phyloP scores from a whole-genome alignment of 64 coral and sea anemone genomes.

The Montipora sp. region DNA sequence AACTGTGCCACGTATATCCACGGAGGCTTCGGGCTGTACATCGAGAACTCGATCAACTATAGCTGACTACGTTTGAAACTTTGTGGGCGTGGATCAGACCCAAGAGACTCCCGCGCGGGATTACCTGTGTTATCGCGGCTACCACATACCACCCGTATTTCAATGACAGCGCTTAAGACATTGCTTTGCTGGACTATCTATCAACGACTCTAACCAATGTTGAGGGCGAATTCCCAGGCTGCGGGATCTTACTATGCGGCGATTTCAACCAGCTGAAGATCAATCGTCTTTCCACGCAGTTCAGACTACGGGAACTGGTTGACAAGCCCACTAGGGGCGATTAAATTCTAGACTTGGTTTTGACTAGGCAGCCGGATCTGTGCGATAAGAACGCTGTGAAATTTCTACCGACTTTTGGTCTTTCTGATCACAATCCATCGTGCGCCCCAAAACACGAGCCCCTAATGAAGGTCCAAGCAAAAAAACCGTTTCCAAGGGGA shows the following conservation, averaged over 20 bases:
- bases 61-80: neutral
- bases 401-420: constrained; percentile 10
- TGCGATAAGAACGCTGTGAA: neutral
- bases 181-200: constrained; percentile 43
- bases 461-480: neutral
- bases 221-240: constrained; percentile 53
- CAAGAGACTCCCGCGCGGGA: constrained; percentile 53
- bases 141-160: constrained; percentile 58
- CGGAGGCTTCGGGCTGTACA: constrained; percentile 52
- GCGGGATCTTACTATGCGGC: constrained; percentile 29
- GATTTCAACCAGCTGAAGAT: constrained; percentile 19
- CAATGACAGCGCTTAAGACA: constrained; percentile 29
- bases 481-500: neutral
- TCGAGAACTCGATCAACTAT: neutral
- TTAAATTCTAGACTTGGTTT: neutral
- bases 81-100: constrained; percentile 49
- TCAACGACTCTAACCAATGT: neutral
- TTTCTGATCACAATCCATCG: constrained; percentile 44
- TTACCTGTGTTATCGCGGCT: constrained; percentile 53
- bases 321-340: neutral
- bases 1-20: constrained; percentile 12
- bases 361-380: neutral
- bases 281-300: neutral
- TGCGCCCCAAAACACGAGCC: constrained; percentile 2
- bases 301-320: neutral